phyloP scores from a whole-genome alignment of 2,888 invertebrate genomes.

The Sepioteuthis lessoniana region DNA sequence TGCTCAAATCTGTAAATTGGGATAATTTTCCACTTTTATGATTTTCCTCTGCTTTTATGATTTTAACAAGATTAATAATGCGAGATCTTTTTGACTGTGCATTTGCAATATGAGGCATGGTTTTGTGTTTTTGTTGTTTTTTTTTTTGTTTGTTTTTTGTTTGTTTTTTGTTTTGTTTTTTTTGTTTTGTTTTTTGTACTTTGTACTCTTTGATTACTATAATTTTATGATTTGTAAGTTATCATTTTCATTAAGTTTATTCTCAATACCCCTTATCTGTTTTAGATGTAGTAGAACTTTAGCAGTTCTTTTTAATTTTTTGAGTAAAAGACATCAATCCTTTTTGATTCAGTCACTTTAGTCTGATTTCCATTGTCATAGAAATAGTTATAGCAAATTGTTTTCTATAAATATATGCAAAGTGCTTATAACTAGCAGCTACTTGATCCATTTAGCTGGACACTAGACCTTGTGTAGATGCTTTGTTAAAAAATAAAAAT shows the following conservation, averaged over 20 bases:
- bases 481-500: too few relatives aligned
- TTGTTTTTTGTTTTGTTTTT: background rate
- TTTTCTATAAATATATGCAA: too few relatives aligned
- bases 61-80: background rate
- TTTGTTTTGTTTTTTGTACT: background rate
- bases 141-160: background rate
- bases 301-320: too few relatives aligned
- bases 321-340: background rate
- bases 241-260: background rate
- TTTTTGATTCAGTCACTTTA: background rate
- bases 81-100: background rate
- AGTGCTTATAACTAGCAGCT: too few relatives aligned
- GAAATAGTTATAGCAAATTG: background rate
- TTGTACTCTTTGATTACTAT: background rate
- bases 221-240: background rate
- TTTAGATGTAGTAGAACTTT: background rate
- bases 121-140: background rate
- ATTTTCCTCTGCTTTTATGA: background rate
- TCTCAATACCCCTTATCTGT: background rate
- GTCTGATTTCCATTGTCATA: background rate
- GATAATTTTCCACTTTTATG: background rate
- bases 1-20: background rate
- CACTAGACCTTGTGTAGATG: too few relatives aligned
- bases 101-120: slow-evolving; percentile 10
- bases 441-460: too few relatives aligned